Conservation (phyloP, 2,113 vertebrate species). For the Micromys minutus region DNA sequence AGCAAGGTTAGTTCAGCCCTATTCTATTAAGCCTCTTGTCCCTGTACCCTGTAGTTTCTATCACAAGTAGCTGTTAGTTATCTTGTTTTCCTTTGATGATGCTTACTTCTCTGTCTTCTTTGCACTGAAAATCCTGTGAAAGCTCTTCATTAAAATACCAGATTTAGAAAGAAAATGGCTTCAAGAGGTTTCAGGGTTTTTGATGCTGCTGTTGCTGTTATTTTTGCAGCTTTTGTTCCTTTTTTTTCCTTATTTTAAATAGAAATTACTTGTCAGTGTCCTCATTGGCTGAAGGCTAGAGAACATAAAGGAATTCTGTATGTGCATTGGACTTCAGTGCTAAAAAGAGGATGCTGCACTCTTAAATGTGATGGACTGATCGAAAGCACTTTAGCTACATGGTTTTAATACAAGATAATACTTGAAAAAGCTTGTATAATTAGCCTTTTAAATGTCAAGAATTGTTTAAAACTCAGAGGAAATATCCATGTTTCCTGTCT, state of each 20-base stretch:
- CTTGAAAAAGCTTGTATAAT: background rate
- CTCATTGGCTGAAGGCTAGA: background rate
- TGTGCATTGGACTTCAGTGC: background rate
- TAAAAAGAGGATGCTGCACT: background rate
- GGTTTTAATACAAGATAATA: background rate
- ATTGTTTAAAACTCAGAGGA: background rate
- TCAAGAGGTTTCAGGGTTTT: background rate
- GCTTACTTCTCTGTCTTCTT: background rate
- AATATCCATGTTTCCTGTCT: background rate
- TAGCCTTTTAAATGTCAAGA: constrained; percentile 51
- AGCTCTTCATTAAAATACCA: background rate
- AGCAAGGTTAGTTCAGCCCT: background rate
- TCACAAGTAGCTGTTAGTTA: background rate
- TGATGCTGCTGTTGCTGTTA: background rate
- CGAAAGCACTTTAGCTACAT: background rate
- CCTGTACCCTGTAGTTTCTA: background rate
- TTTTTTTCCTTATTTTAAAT: background rate
- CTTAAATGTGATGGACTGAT: background rate
- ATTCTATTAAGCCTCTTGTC: background rate
- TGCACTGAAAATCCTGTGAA: background rate
- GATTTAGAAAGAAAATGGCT: rapidly evolving
- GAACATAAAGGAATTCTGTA: background rate
- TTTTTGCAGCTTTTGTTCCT: background rate
- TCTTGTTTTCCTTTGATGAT: background rate
- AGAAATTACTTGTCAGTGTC: background rate